Evolutionary conservation across 2,888 invertebrate genomes (phyloP).

Genomic region (Apamea epomidion): DNA sequence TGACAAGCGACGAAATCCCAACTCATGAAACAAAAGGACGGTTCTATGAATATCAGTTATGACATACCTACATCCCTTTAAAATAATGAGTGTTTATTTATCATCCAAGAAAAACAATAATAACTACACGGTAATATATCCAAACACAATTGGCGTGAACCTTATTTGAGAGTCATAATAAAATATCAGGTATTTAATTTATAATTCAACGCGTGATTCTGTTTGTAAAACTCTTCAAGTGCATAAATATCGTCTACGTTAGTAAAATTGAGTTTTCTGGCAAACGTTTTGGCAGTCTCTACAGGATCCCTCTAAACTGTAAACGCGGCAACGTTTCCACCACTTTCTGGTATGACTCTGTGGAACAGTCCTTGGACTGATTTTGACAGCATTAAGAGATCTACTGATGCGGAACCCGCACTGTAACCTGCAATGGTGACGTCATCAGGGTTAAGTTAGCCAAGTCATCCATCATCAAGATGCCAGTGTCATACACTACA

Average conservation of each 20-base stretch:
- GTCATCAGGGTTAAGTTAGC: slow-evolving; percentile 71
- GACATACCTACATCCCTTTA: too few relatives aligned
- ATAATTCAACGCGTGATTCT: too few relatives aligned
- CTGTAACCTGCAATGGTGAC: slow-evolving; percentile 75
- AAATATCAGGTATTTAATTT: background rate
- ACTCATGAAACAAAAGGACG: too few relatives aligned
- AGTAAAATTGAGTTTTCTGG: slow-evolving; percentile 67
- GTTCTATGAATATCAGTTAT: too few relatives aligned
- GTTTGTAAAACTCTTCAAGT: slow-evolving; percentile 77
- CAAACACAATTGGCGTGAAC: too few relatives aligned
- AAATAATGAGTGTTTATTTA: too few relatives aligned
- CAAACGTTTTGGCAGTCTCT: slow-evolving; percentile 69
- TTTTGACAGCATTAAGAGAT: slow-evolving; percentile 74
- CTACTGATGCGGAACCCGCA: slow-evolving; percentile 73
- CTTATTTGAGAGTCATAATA: too few relatives aligned
- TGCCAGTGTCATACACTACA: too few relatives aligned
- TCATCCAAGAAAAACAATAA: too few relatives aligned
- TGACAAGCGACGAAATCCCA: too few relatives aligned
- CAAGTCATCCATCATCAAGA: too few relatives aligned
- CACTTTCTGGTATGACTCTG: slow-evolving; percentile 77
- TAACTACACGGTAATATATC: too few relatives aligned
- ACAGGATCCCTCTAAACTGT: slow-evolving; percentile 58
- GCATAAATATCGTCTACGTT: slow-evolving; percentile 72
- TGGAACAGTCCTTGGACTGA: slow-evolving; percentile 72
- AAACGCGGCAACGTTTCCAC: slow-evolving; percentile 69